These are phyloP conservation scores for Columba janthina DNA, from an alignment of 2,113 vertebrate species.

Conservation along the genomic window DNA sequence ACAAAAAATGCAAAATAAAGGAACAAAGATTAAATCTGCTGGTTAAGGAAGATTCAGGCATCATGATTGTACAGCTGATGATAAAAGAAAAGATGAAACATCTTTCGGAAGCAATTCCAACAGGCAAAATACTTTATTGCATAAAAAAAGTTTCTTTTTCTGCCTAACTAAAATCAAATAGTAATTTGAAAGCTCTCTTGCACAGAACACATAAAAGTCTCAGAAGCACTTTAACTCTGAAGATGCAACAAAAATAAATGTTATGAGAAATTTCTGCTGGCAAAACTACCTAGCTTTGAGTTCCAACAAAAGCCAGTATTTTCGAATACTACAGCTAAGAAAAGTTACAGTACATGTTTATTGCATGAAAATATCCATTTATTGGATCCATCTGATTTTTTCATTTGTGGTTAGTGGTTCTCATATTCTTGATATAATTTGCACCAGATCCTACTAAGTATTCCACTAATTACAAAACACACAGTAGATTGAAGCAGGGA, in stretches of 20 bases:
- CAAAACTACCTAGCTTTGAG: neutral
- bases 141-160: constrained; percentile 44
- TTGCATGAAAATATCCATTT: constrained; percentile 74
- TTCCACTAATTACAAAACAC: constrained; percentile 41
- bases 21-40: constrained; percentile 54
- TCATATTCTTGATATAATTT: constrained; percentile 41
- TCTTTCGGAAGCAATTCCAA: constrained; percentile 19
- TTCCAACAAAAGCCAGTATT: constrained; percentile 34
- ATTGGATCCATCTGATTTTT: constrained; percentile 37
- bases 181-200: constrained; percentile 29
- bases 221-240: constrained; percentile 20
- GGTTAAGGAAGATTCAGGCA: constrained; percentile 62
- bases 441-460: neutral
- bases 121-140: constrained; percentile 68
- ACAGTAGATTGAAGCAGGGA: constrained; percentile 18
- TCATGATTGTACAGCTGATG: constrained; percentile 41
- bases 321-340: constrained; percentile 33
- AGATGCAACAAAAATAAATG: constrained; percentile 33
- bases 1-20: neutral
- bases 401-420: constrained; percentile 42
- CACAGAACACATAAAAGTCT: constrained; percentile 35
- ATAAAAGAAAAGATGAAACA: constrained; percentile 8
- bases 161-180: constrained; percentile 39
- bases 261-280: constrained; percentile 49
- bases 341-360: constrained; percentile 73